These are phyloP conservation scores for Anas platyrhynchos DNA, from an alignment of 2,113 vertebrate genomes.

Conservation along the genomic window DNA sequence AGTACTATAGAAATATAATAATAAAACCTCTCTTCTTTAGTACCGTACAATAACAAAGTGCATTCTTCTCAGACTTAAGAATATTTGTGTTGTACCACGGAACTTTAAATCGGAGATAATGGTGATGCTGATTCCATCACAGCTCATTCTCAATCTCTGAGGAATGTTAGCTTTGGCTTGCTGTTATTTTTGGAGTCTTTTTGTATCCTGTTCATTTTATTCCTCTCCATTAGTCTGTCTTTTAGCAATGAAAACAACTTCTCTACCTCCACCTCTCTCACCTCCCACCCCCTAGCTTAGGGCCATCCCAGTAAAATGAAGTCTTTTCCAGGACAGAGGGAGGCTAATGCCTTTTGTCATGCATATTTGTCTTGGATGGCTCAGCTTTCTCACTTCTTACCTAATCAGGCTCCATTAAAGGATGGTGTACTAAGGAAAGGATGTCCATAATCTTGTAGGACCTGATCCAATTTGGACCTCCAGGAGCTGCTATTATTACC, in stretches of 20 bases:
- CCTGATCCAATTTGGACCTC: not conserved
- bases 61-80: not conserved
- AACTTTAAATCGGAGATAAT: not conserved
- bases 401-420: not conserved
- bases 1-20: not conserved
- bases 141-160: not conserved
- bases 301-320: not conserved
- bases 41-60: not conserved
- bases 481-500: not conserved
- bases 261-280: not conserved
- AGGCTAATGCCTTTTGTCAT: not conserved
- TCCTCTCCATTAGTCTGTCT: not conserved
- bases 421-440: not conserved
- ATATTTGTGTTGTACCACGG: not conserved
- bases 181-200: not conserved
- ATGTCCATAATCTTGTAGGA: not conserved
- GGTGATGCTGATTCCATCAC: not conserved
- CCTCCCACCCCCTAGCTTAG: not conserved
- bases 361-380: slow-evolving; percentile 4
- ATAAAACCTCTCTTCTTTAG: not conserved
- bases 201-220: not conserved
- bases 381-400: not conserved
- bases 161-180: slow-evolving; percentile 40
- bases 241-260: not conserved
- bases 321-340: not conserved